Conservation (phyloP, 1,140 invertebrate species). For the Anoplolepis gracilipes region DNA sequence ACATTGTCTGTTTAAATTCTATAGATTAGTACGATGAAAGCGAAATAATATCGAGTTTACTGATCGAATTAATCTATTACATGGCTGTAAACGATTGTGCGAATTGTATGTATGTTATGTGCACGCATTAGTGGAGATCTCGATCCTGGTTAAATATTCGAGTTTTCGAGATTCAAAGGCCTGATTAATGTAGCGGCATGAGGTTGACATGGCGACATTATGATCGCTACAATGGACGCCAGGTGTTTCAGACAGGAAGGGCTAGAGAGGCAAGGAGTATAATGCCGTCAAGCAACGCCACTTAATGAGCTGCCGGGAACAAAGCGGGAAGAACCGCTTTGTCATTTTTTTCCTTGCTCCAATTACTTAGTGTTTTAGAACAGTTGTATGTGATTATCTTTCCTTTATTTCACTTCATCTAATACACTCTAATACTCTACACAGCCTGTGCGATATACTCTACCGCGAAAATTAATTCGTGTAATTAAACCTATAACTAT, state of each 20-base stretch:
- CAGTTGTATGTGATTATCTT: conserved; percentile 60
- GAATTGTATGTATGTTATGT: not conserved
- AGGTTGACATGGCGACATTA: conserved; percentile 72
- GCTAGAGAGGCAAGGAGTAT: conserved; percentile 55
- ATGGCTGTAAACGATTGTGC: conserved; percentile 2
- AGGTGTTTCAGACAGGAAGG: conserved; percentile 60
- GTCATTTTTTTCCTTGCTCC: conserved; percentile 58
- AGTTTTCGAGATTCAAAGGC: conserved; percentile 61
- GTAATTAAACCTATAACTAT: not conserved
- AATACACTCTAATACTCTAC: too few species aligned
- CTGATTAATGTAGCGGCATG: conserved; percentile 71
- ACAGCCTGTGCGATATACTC: not conserved
- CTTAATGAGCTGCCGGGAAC: conserved; percentile 69
- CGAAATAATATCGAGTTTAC: not conserved
- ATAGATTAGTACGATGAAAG: conserved; percentile 3
- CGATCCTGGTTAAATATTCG: conserved; percentile 55
- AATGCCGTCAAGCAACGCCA: conserved; percentile 66
- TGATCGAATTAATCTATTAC: conserved; percentile 24
- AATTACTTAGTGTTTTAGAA: conserved; percentile 62
- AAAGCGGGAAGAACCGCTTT: conserved; percentile 62
- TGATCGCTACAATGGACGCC: conserved; percentile 69
- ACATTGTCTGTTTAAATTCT: not conserved
- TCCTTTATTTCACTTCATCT: conserved; percentile 2
- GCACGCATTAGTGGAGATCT: not conserved
- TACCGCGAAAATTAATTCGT: not conserved